These are phyloP conservation scores for Drosophila grimshawi DNA, from an alignment of 1,140 invertebrate genomes.

Conservation along the genomic window DNA sequence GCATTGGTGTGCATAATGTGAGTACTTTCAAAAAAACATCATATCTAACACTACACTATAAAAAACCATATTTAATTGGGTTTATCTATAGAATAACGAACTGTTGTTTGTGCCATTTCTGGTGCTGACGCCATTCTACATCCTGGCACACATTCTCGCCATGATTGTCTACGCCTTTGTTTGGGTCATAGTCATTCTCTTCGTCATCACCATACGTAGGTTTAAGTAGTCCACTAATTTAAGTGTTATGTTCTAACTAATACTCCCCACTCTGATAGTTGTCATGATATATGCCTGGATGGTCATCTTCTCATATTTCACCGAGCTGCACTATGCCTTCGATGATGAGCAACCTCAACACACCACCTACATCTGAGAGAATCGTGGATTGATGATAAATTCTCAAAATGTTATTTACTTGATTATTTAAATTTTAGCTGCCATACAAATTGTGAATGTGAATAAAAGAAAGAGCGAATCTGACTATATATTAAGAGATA, in stretches of 20 bases:
- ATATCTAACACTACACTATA: too few relatives aligned
- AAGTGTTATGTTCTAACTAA: background rate
- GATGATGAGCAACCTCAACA: conserved; percentile 50
- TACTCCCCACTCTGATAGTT: conserved; percentile 10
- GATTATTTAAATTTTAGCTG: too few relatives aligned
- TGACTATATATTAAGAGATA: too few relatives aligned
- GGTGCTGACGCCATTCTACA: conserved; percentile 49
- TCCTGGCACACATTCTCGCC: conserved; percentile 47
- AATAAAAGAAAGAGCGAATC: background rate
- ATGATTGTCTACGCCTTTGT: conserved; percentile 48
- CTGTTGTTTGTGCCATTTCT: conserved; percentile 60
- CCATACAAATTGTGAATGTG: background rate
- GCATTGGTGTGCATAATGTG: conserved; percentile 67
- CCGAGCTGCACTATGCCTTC: conserved; percentile 56
- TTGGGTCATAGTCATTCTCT: conserved; percentile 32
- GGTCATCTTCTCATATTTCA: conserved; percentile 62
- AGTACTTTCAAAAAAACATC: conserved; percentile 19
- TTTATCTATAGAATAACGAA: conserved; percentile 61
- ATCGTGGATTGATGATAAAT: too few relatives aligned
- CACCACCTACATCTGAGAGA: conserved; percentile 30
- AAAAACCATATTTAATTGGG: too few relatives aligned
- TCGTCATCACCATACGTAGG: conserved; percentile 55
- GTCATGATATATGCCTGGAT: conserved; percentile 59
- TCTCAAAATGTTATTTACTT: background rate
- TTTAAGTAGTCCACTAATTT: background rate